Conservation (phyloP, 1,140 invertebrate genomes). For the Heliconius congener region DNA sequence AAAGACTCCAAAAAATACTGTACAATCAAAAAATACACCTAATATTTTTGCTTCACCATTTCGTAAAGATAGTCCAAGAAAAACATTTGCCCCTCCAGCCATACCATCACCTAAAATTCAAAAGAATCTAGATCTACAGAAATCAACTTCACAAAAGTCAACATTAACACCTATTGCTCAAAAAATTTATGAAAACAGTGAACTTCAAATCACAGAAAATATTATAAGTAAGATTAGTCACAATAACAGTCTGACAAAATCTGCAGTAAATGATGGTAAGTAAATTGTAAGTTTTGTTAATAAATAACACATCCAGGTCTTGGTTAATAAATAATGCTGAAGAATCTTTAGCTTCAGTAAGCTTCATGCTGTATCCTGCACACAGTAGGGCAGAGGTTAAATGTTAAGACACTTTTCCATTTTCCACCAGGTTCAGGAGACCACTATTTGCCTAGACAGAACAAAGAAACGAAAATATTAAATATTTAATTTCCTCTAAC, state of each 20-base stretch:
- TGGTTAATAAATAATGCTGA: neutral
- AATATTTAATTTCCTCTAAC: too few species aligned
- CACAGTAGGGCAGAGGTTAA: too few species aligned
- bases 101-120: slow-evolving; percentile 45
- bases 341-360: too few species aligned
- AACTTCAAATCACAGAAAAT: slow-evolving; percentile 46
- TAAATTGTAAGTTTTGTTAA: neutral
- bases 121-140: slow-evolving; percentile 35
- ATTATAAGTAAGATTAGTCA: slow-evolving; percentile 47
- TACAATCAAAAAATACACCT: slow-evolving; percentile 16
- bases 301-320: neutral
- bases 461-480: too few species aligned
- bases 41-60: slow-evolving; percentile 45
- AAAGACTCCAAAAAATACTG: slow-evolving; percentile 20
- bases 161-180: slow-evolving; percentile 38
- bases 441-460: too few species aligned
- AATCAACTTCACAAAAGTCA: slow-evolving; percentile 26
- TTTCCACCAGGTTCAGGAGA: too few species aligned
- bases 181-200: slow-evolving; percentile 51
- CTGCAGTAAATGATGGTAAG: slow-evolving; percentile 49
- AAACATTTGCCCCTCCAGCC: slow-evolving; percentile 44
- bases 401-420: too few species aligned
- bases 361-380: too few species aligned
- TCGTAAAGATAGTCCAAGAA: slow-evolving; percentile 41
- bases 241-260: slow-evolving; percentile 37